Conservation (phyloP, 2,888 invertebrate species). For the Piscicola geometra region DNA sequence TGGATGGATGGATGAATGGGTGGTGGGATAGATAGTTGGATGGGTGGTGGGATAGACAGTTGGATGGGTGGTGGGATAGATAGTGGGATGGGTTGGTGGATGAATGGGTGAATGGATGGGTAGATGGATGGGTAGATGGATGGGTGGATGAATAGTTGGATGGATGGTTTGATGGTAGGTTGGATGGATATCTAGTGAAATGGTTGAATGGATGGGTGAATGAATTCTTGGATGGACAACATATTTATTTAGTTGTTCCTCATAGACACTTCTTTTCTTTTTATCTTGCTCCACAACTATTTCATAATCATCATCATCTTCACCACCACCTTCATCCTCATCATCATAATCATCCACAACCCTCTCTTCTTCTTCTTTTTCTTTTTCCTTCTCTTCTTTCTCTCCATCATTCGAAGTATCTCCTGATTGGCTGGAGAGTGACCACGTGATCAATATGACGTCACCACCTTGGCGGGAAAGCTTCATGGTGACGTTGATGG, state of each 20-base stretch:
- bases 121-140: conserved; percentile 4
- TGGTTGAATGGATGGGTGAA: not conserved
- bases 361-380: not conserved
- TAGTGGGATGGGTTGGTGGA: too few species aligned
- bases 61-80: too few species aligned
- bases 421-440: not conserved
- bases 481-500: not conserved
- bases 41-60: too few species aligned
- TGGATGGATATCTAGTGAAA: not conserved
- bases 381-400: not conserved
- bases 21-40: too few species aligned
- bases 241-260: conserved; percentile 3
- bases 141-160: not conserved
- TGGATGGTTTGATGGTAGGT: not conserved
- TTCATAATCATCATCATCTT: too few species aligned
- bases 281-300: too few species aligned
- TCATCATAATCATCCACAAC: not conserved
- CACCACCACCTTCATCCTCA: not conserved
- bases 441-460: conserved; percentile 3
- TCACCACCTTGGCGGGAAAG: not conserved
- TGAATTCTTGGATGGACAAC: not conserved
- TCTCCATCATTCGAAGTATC: not conserved
- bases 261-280: not conserved
- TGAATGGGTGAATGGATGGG: too few species aligned
- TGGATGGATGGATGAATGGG: too few species aligned